phyloP scores from a whole-genome alignment of 2,797 vertebrate species.

The Ctenosaura bakeri region DNA sequence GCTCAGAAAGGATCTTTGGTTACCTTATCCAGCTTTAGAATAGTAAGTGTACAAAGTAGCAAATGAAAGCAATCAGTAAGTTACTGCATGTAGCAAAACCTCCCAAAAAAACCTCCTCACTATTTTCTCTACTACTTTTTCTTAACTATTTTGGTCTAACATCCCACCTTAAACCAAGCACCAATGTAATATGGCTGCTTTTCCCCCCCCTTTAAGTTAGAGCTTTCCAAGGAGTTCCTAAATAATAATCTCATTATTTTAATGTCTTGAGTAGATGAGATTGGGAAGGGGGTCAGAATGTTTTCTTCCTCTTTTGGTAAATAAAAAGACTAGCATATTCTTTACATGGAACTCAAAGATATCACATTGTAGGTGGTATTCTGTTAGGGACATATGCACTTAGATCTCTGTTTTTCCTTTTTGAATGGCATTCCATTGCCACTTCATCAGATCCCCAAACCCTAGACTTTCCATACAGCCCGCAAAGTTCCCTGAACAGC shows the following conservation, averaged over 20 bases:
- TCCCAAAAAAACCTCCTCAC: conserved; percentile 4
- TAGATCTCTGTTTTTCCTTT: too few species aligned
- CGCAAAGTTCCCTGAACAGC: too few species aligned
- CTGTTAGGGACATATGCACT: too few species aligned
- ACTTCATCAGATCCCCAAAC: too few species aligned
- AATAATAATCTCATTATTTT: conserved; percentile 16
- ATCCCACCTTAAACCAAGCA: not conserved
- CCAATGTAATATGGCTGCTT: not conserved
- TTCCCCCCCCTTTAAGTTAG: not conserved
- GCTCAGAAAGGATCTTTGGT: conserved; percentile 20
- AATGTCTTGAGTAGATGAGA: not conserved
- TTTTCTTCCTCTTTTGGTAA: not conserved
- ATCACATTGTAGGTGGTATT: too few species aligned
- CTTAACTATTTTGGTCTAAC: not conserved
- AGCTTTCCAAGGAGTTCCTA: not conserved
- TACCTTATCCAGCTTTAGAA: conserved; percentile 38
- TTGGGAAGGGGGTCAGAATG: not conserved
- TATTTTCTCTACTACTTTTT: conserved; percentile 7
- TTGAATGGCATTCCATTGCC: too few species aligned
- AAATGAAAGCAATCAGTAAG: conserved; percentile 22
- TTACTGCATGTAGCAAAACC: conserved; percentile 7
- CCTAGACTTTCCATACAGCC: too few species aligned
- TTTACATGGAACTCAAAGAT: not conserved
- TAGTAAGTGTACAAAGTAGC: conserved; percentile 18
- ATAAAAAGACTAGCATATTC: not conserved